Percentiles rank a stretch among this genome's conserved stretches.
These are phyloP conservation scores for Perccottus glenii DNA, from an alignment of 2,113 vertebrate genomes.

Conservation along the genomic window DNA sequence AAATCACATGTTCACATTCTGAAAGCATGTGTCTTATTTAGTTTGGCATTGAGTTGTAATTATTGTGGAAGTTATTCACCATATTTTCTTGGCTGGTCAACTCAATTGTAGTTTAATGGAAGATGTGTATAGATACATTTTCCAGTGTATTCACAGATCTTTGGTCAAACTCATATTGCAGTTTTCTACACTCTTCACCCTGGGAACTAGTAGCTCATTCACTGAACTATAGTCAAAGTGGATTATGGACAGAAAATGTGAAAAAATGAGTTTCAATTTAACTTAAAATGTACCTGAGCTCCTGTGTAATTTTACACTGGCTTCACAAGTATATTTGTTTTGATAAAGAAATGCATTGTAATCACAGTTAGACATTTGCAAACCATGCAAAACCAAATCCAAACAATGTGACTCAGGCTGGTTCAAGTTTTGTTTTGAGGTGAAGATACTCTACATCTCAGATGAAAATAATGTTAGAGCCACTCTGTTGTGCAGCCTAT, in stretches of 20 bases:
- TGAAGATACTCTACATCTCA: constrained; percentile 62
- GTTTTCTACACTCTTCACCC: constrained; percentile 41
- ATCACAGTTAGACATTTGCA: constrained; percentile 11
- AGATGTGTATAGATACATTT: constrained; percentile 37
- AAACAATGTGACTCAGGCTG: constrained; percentile 42
- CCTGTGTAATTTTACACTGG: background rate
- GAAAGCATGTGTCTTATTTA: constrained; percentile 67
- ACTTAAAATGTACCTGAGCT: no score
- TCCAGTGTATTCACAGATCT: constrained; percentile 42
- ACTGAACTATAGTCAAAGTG: no score
- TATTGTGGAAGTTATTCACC: constrained; percentile 60
- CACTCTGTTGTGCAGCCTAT: constrained; percentile 49
- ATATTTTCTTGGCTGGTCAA: constrained; percentile 57
- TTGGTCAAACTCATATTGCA: constrained; percentile 61
- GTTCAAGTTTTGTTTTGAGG: constrained; percentile 32
- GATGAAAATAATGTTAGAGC: constrained; percentile 59
- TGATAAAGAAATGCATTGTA: constrained; percentile 17
- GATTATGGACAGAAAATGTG: no score
- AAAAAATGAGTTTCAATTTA: no score
- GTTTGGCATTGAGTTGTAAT: constrained; percentile 61
- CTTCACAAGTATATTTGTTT: constrained; percentile 18
- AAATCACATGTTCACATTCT: constrained; percentile 63
- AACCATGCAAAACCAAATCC: constrained; percentile 20
- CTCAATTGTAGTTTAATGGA: constrained; percentile 41
- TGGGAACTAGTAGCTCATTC: constrained; percentile 36